These are phyloP conservation scores for Dunckerocampus dactyliophorus DNA, from an alignment of 2,113 vertebrate genomes.

Conservation along the genomic window DNA sequence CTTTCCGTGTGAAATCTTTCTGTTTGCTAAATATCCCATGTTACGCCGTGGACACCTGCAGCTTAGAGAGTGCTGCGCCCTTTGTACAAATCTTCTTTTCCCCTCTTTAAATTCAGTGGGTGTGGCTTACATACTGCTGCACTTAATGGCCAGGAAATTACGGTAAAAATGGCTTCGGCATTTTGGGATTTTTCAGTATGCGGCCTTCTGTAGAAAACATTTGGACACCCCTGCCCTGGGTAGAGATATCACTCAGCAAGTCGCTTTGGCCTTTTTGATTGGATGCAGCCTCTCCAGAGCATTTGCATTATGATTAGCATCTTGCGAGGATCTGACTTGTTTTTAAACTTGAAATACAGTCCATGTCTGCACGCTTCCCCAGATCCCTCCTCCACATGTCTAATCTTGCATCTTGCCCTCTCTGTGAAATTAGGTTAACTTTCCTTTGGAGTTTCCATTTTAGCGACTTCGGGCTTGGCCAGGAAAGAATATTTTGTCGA, in stretches of 20 bases:
- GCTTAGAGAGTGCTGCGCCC: no score
- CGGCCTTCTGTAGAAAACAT: no score
- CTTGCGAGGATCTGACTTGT: slow-evolving; percentile 35
- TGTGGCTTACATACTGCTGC: no score
- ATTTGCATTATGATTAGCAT: slow-evolving; percentile 51
- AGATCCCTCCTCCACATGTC: slow-evolving; percentile 51
- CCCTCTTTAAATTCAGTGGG: no score
- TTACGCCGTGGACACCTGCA: no score
- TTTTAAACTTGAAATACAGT: slow-evolving; percentile 13
- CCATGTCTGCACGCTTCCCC: slow-evolving; percentile 49
- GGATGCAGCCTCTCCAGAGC: slow-evolving; percentile 34
- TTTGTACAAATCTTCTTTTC: no score
- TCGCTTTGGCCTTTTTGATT: slow-evolving; percentile 9
- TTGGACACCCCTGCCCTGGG: neutral
- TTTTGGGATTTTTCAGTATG: no score
- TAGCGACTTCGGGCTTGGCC: slow-evolving; percentile 35
- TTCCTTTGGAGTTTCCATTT: slow-evolving; percentile 65
- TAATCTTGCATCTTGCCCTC: slow-evolving; percentile 35
- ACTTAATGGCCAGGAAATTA: no score
- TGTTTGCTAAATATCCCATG: no score
- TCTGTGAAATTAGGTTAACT: slow-evolving; percentile 56
- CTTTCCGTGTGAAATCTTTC: no score
- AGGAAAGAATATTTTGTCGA: slow-evolving; percentile 31
- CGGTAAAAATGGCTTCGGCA: no score
- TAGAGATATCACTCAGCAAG: slow-evolving; percentile 9